Evolutionary conservation across 1,140 invertebrate species (phyloP), one percentile per base, ranked within the genome.

Genomic region (Drosophila ohnishii): DNA sequence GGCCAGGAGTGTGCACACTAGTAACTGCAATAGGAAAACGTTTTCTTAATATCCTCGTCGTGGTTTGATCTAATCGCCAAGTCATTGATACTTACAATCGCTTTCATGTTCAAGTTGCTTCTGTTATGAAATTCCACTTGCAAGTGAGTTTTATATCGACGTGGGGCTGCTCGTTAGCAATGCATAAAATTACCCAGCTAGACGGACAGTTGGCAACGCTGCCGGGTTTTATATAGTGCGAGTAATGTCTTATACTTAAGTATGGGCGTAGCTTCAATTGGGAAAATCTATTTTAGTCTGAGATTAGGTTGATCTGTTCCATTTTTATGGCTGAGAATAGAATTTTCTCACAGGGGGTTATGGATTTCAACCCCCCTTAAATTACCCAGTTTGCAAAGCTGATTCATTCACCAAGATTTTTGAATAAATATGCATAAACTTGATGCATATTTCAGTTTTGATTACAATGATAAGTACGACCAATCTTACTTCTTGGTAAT

Each of bases 141-240:
- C 39, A 42, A 34, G 61, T 25, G 19, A 58, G 69, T 62, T 78
- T 85, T 85, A 85, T 85, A 85, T 76, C 28, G 71, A 65, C 44
- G 50, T 75, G 60, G 72, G 34, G 57, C 22, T 48, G 45, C 44
- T 80, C 19, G 58, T 71, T 70, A 58, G 64, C 6, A 58, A 80
- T 80, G 65, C 78, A 80, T 80, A 71, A 69, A 80, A 80, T 64
- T 76, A 80, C 78, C 78, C 78, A 80, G 61, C 35, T 34, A 61
- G 50, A 75, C 40, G 57, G 32, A 9, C 45, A 42, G 30, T 58
- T 75, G 25, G 44, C 19, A 34, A n/a, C 30, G 10, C n/a, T 25
- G 30, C 28, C 14, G 13, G 34, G 22, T 59, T 55, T 56, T 47
- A 70, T 48, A 45, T 35, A 37, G 42, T 28, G 67, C 22, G 14